These are phyloP conservation scores for Amblyraja radiata DNA, from an alignment of 2,797 vertebrate genomes.

Conservation along the genomic window DNA sequence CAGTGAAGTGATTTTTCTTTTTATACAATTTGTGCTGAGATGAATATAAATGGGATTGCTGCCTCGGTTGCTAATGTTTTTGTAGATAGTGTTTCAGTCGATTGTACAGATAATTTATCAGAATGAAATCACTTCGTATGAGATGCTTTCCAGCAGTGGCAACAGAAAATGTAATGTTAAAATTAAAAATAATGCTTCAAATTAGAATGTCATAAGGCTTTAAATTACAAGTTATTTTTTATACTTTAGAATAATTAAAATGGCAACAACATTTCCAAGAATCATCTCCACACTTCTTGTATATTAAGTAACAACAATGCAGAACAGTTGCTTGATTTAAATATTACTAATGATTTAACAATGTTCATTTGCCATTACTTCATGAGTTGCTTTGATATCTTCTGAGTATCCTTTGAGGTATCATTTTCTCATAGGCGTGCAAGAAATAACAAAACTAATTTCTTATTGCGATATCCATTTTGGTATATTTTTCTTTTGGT, in stretches of 20 bases:
- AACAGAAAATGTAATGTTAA: not conserved
- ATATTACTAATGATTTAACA: not conserved
- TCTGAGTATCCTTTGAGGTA: not conserved
- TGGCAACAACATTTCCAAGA: not conserved
- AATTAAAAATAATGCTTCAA: not conserved
- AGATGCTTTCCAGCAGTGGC: not conserved
- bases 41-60: not conserved
- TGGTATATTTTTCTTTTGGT: not conserved
- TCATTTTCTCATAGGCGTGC: not conserved
- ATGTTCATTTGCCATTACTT: not conserved
- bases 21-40: not conserved
- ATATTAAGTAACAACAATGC: not conserved
- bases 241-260: not conserved
- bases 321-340: not conserved
- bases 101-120: not conserved
- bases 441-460: conserved; percentile 4
- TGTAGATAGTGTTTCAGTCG: not conserved
- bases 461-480: not conserved
- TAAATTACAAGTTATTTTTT: not conserved
- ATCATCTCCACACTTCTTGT: conserved; percentile 9
- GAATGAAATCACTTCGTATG: not conserved
- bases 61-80: not conserved
- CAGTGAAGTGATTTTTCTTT: not conserved
- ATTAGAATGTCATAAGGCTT: not conserved
- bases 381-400: not conserved